phyloP scores from a whole-genome alignment of 2,797 vertebrate genomes.

The Meda fulgida region DNA sequence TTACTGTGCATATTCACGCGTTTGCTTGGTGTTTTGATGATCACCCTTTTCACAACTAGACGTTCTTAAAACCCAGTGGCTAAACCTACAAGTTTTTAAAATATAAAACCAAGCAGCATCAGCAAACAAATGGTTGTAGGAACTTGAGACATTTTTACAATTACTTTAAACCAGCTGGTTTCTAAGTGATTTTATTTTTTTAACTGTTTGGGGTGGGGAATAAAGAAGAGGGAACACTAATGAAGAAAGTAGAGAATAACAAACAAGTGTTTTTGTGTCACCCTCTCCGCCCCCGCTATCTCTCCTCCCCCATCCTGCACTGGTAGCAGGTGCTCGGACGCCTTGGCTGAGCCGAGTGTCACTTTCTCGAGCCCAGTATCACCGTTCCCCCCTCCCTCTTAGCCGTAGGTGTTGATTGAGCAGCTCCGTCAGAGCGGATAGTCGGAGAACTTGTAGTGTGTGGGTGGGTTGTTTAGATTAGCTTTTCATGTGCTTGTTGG shows the following conservation, averaged over 20 bases:
- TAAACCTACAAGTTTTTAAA: neutral
- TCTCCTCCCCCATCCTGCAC: conserved; percentile 33
- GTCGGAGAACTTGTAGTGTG: conserved; percentile 64
- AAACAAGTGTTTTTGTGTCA: conserved; percentile 31
- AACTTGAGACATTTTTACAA: neutral
- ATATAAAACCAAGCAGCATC: neutral
- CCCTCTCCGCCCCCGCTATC: neutral
- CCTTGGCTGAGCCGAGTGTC: conserved; percentile 29
- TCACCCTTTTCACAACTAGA: neutral
- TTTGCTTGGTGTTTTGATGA: neutral
- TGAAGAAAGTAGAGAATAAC: neutral
- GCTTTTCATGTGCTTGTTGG: conserved; percentile 65
- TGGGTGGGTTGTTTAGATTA: conserved; percentile 72
- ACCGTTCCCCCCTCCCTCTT: neutral
- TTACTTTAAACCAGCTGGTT: neutral
- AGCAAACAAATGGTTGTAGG: neutral
- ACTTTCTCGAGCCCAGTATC: conserved; percentile 40
- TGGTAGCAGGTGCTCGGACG: conserved; percentile 51
- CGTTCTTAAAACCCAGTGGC: neutral
- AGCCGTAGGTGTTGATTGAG: conserved; percentile 48
- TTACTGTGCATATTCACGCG: neutral
- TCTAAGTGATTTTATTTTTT: neutral
- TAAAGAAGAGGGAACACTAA: neutral
- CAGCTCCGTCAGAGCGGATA: conserved; percentile 55
- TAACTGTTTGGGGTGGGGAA: neutral